Base-by-base conservation (phyloP, 2,113 vertebrate species). In the Lates calcarifer region DNA sequence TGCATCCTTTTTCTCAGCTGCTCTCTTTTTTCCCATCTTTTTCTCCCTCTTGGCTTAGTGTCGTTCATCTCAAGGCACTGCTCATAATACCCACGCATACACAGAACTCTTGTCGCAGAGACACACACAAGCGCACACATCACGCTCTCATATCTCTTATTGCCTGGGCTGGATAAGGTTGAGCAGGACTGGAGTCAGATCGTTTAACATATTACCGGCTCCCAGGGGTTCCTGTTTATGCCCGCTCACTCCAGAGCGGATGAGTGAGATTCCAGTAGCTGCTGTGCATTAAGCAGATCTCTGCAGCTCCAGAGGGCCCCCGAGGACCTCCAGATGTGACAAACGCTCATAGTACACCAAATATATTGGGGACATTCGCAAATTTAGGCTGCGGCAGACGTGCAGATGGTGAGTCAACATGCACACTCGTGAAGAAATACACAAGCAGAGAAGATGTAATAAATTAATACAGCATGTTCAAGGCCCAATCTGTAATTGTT, bases 131-230 rank as follows among this genome's bases (percentile, higher is more conserved):
- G 63, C 82, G 75, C 78, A 85, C 76, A 76, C 76, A 80, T 69
- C 60, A 17, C 67, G 14, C 75, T 75, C 72, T 77, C 73, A n/a
- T 70, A 83, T 87, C 81, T 84, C 43, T 67, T 65, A 62, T 77
- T 82, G 83, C 74, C n/a, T 70, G 0, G 73, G 82, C 67, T 65
- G 79, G 77, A 86, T 80, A 83, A 78, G 81, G 79, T 84, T 84
- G 83, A 85, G 85, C 77, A 56, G 43, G 73, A 56, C 79, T 22
- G 65, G 73, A 89, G 70, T 89, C 79, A 82, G 87, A 93, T 87
- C 84, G 70, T 93, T 94, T 92, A 91, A 83, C 92, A 88, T 91
- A 86, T 93, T 87, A 89, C 56, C 39, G 12, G 73, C 81, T 91
- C 88, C 83, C 86, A 20, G 71, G 88, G 89, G 86, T 76, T 91